Evolutionary conservation across 2,888 invertebrate species (phyloP).

Genomic region (Lycocerus yunnanus): DNA sequence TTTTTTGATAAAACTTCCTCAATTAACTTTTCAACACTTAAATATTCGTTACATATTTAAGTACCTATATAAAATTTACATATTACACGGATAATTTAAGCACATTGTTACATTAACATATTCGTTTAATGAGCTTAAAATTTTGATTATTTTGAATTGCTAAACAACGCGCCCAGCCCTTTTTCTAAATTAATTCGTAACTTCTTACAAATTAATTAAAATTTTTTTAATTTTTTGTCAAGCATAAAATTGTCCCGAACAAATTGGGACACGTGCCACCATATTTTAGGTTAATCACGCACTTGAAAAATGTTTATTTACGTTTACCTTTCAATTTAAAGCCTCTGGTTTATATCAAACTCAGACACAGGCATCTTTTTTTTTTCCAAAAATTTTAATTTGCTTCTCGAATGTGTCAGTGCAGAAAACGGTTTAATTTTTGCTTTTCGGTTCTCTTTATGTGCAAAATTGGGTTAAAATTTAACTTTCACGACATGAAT

Average conservation of each 20-base stretch:
- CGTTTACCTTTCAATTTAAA: not conserved
- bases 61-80: not conserved
- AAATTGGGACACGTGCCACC: not conserved
- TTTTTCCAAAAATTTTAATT: not conserved
- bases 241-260: not conserved
- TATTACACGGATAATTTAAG: not conserved
- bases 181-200: not conserved
- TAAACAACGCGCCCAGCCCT: not conserved
- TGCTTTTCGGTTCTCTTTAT: not conserved
- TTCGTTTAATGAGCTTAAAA: not conserved
- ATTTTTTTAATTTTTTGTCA: not conserved
- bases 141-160: not conserved
- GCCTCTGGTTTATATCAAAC: not conserved
- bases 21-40: not conserved
- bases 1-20: not conserved
- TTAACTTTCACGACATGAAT: not conserved
- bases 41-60: not conserved
- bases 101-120: not conserved
- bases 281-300: not conserved
- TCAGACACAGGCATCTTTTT: not conserved
- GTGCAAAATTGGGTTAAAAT: not conserved
- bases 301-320: not conserved
- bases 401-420: not conserved
- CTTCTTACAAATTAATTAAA: not conserved
- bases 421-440: not conserved